phyloP scores from a whole-genome alignment of 2,888 invertebrate species.

The Agrotis exclamationis region DNA sequence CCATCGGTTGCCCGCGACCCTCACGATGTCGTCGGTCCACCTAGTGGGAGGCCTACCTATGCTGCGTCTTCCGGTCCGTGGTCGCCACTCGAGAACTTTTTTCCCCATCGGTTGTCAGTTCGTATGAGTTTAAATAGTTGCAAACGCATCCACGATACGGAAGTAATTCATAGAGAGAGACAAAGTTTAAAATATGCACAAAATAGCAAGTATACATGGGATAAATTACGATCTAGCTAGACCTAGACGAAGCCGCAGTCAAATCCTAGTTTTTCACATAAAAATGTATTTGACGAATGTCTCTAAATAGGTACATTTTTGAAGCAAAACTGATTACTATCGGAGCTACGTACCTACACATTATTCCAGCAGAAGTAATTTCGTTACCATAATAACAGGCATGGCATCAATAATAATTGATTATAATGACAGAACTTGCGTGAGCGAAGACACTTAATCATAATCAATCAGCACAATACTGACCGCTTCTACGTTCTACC shows the following conservation, averaged over 20 bases:
- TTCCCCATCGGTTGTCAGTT: too few relatives aligned
- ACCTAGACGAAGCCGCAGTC: not conserved
- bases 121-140: too few relatives aligned
- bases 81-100: too few relatives aligned
- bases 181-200: too few relatives aligned
- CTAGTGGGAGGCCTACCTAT: too few relatives aligned
- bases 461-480: slow-evolving; percentile 43
- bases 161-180: too few relatives aligned
- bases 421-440: slow-evolving; percentile 50
- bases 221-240: too few relatives aligned
- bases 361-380: slow-evolving; percentile 11
- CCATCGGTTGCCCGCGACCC: too few relatives aligned
- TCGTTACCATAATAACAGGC: slow-evolving; percentile 22
- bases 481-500: slow-evolving; percentile 1
- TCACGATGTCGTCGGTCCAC: too few relatives aligned
- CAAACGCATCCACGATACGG: too few relatives aligned
- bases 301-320: not conserved
- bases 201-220: too few relatives aligned
- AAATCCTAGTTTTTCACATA: not conserved
- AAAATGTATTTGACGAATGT: slow-evolving; percentile 11
- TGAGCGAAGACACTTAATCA: slow-evolving; percentile 44
- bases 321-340: slow-evolving; percentile 1
- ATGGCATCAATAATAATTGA: slow-evolving; percentile 43
- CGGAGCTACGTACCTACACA: slow-evolving; percentile 6
- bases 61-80: too few relatives aligned